phyloP scores from a whole-genome alignment of 2,797 vertebrate genomes.

The Brotula barbata region DNA sequence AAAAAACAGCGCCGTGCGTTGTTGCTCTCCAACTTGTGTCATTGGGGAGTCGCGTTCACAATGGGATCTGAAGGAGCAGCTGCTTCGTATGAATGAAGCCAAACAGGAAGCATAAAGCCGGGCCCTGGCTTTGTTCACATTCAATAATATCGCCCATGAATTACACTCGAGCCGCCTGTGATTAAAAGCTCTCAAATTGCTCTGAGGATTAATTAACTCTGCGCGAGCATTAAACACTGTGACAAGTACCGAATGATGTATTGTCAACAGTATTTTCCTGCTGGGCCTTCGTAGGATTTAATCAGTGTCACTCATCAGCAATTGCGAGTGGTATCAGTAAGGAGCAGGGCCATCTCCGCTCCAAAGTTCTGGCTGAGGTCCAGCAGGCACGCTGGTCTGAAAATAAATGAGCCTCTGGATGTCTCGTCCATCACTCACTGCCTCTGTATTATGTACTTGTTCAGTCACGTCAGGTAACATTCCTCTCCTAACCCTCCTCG shows the following conservation, averaged over 20 bases:
- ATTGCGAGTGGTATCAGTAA: too few relatives aligned
- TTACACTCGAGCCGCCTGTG: neutral
- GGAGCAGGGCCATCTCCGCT: too few relatives aligned
- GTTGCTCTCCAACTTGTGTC: constrained; percentile 7
- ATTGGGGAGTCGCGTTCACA: constrained; percentile 23
- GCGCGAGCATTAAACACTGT: too few relatives aligned
- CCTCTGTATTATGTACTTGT: constrained; percentile 52
- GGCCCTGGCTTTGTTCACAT: constrained; percentile 22
- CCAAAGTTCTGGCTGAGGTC: neutral
- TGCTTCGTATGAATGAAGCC: constrained; percentile 21
- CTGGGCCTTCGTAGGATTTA: too few relatives aligned
- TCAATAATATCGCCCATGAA: neutral
- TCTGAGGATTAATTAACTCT: too few relatives aligned
- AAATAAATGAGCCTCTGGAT: constrained; percentile 2
- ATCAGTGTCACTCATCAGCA: too few relatives aligned
- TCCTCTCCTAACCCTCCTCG: constrained; percentile 44
- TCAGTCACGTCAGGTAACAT: constrained; percentile 65
- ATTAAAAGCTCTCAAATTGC: neutral
- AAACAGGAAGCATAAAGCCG: constrained; percentile 35
- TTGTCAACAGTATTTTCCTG: neutral
- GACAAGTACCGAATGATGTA: neutral
- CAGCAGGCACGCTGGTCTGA: constrained; percentile 4
- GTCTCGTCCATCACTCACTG: constrained; percentile 27
- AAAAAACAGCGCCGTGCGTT: too few relatives aligned
- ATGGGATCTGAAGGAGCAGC: constrained; percentile 36